Percentiles rank a stretch among this genome's conserved stretches.
Evolutionary conservation across 2,797 vertebrate species (phyloP).

Genomic region (Micromesistius poutassou): DNA sequence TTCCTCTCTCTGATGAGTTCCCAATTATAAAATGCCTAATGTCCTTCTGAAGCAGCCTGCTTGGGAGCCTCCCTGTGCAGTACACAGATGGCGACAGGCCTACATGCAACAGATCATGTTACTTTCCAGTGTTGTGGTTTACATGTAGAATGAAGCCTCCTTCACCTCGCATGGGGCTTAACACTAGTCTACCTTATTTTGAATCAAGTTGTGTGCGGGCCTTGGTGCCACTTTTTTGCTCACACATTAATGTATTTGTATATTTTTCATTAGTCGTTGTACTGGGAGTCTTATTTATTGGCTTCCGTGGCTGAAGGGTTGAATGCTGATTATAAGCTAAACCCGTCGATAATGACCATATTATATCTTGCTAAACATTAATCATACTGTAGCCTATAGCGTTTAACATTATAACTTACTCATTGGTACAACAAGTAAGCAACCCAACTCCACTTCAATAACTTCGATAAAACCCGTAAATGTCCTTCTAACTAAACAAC

Average conservation of each 20-base stretch:
- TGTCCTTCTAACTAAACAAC: neutral
- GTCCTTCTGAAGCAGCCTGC: conserved; percentile 49
- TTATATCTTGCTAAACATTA: neutral
- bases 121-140: neutral
- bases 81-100: neutral
- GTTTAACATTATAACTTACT: neutral
- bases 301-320: neutral
- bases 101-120: neutral
- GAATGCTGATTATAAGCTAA: neutral
- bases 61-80: conserved; percentile 12
- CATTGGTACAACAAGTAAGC: neutral
- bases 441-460: neutral
- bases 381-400: neutral
- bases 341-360: neutral
- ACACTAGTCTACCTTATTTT: neutral
- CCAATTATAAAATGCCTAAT: conserved; percentile 41
- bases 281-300: neutral
- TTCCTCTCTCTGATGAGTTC: conserved; percentile 31
- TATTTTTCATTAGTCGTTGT: neutral
- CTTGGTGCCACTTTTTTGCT: neutral
- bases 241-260: neutral
- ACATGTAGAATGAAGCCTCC: neutral
- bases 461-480: neutral
- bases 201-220: neutral
- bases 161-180: neutral